Evolutionary conservation across 2,113 vertebrate species (phyloP).

Genomic region (Pipa parva): DNA sequence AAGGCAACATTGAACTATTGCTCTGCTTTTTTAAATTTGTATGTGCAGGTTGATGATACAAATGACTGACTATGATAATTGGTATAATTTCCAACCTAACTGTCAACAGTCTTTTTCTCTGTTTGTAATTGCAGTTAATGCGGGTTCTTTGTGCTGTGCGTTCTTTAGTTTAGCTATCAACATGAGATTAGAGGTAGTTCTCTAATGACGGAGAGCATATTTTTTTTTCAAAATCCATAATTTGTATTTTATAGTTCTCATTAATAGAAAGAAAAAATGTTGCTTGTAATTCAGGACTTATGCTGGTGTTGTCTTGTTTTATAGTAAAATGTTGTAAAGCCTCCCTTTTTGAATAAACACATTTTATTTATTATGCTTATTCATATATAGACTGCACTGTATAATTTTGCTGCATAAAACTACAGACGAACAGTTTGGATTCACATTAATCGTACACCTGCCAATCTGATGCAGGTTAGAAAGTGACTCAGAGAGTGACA

Average conservation of each 20-base stretch:
- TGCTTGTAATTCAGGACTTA: neutral
- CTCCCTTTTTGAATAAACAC: no score
- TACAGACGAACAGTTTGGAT: no score
- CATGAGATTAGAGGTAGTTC: slow-evolving; percentile 20
- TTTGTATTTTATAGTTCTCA: slow-evolving; percentile 21
- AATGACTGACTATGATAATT: slow-evolving; percentile 40
- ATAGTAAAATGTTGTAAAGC: no score
- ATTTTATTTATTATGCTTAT: no score
- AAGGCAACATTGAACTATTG: slow-evolving; percentile 39
- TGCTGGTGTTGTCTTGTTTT: no score
- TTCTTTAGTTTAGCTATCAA: slow-evolving; percentile 25
- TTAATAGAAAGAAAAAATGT: neutral
- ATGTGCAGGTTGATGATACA: slow-evolving; percentile 37
- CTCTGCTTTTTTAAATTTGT: slow-evolving; percentile 37
- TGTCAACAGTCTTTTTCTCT: slow-evolving; percentile 31
- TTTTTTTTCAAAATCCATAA: slow-evolving; percentile 11
- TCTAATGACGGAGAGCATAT: neutral
- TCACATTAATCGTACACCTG: no score
- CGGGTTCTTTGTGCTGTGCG: slow-evolving; percentile 7
- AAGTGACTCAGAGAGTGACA: no score
- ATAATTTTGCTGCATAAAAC: no score
- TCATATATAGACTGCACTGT: no score
- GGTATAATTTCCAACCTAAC: slow-evolving; percentile 33
- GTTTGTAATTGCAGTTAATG: slow-evolving; percentile 33
- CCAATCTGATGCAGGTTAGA: no score